phyloP scores from a whole-genome alignment of 2,797 vertebrate genomes.

The Amphiprion clarkii region DNA sequence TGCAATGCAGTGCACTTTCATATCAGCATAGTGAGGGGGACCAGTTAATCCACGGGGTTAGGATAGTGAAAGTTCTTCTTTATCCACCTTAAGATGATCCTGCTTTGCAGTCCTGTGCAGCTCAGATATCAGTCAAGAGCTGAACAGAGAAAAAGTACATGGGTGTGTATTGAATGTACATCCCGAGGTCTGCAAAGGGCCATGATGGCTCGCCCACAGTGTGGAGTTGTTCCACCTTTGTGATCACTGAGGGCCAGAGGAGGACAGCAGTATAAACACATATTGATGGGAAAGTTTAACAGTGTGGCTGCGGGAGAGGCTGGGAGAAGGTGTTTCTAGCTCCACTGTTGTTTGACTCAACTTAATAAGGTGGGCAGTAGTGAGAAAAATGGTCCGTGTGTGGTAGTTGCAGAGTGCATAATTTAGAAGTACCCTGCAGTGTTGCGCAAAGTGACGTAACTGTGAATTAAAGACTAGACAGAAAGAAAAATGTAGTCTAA shows the following conservation, averaged over 20 bases:
- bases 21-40: conserved; percentile 67
- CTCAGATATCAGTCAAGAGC: conserved; percentile 63
- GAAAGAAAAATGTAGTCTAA: not conserved
- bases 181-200: conserved; percentile 54
- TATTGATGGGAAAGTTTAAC: conserved; percentile 74
- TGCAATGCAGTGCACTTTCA: conserved; percentile 62
- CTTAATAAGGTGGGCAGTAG: conserved; percentile 55
- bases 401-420: conserved; percentile 26
- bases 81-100: conserved; percentile 76
- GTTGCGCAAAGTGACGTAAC: conserved; percentile 3
- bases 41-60: conserved; percentile 73
- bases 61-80: conserved; percentile 70
- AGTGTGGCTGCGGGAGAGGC: conserved; percentile 52
- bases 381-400: conserved; percentile 34
- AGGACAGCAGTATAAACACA: conserved; percentile 70
- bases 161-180: conserved; percentile 51
- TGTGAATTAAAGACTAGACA: not conserved
- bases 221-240: conserved; percentile 47
- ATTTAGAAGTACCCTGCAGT: conserved; percentile 31
- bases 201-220: conserved; percentile 34
- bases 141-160: conserved; percentile 57
- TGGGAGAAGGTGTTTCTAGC: conserved; percentile 60
- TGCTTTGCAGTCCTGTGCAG: conserved; percentile 61
- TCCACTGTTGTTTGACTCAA: conserved; percentile 50
- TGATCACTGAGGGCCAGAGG: conserved; percentile 46